Percentiles rank a stretch among this genome's conserved stretches.
Evolutionary conservation across 2,888 invertebrate genomes (phyloP).

Genomic region (Lepidochrysops patricia): DNA sequence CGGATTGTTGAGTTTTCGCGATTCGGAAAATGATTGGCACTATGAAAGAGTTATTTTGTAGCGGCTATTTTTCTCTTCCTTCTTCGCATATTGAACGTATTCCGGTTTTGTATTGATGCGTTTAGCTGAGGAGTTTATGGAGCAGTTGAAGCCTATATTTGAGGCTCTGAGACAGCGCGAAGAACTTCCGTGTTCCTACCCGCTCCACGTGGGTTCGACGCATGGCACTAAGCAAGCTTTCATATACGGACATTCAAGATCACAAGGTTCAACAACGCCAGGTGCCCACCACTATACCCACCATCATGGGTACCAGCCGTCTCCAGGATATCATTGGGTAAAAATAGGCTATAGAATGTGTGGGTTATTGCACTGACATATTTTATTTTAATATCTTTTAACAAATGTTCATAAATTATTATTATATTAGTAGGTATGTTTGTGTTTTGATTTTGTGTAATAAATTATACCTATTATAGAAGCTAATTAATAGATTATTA

Average conservation of each 20-base stretch:
- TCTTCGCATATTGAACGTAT: slow-evolving; percentile 43
- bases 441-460: slow-evolving; percentile 45
- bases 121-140: slow-evolving; percentile 95
- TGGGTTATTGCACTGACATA: slow-evolving; percentile 15
- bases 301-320: slow-evolving; percentile 81
- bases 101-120: slow-evolving; percentile 67
- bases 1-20: slow-evolving; percentile 51
- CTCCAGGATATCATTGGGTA: slow-evolving; percentile 86
- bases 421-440: too few species aligned
- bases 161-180: slow-evolving; percentile 93
- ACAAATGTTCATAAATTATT: slow-evolving; percentile 34
- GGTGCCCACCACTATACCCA: slow-evolving; percentile 77
- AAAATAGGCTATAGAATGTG: slow-evolving; percentile 49
- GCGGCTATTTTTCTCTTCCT: slow-evolving; percentile 39
- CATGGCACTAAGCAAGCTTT: slow-evolving; percentile 76
- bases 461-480: slow-evolving; percentile 33
- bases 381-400: slow-evolving; percentile 35
- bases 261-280: slow-evolving; percentile 77
- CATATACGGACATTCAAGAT: slow-evolving; percentile 77
- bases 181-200: slow-evolving; percentile 92
- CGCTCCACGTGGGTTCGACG: slow-evolving; percentile 87
- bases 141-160: slow-evolving; percentile 96
- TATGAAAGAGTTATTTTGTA: slow-evolving; percentile 52
- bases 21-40: slow-evolving; percentile 67
- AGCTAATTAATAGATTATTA: not conserved